Conservation (phyloP, 2,888 invertebrate species). For the Vannuccia rotundouncinata region DNA sequence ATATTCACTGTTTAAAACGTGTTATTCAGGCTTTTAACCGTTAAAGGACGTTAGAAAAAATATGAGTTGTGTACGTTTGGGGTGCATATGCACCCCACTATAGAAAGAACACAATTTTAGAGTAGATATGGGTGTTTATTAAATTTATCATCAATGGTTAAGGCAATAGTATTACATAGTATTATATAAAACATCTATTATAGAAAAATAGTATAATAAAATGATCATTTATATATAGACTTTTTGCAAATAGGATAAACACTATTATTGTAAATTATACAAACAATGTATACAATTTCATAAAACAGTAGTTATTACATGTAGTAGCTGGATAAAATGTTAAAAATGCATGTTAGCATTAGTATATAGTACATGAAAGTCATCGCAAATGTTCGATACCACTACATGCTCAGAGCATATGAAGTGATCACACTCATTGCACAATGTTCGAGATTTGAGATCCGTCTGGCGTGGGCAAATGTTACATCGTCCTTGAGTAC, state of each 20-base stretch:
- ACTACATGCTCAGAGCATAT: not conserved
- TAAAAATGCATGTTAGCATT: slow-evolving; percentile 5
- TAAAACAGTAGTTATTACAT: slow-evolving; percentile 4
- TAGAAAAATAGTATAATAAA: slow-evolving; percentile 22
- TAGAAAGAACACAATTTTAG: slow-evolving; percentile 26
- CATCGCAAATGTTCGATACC: not conserved
- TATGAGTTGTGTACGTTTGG: slow-evolving; percentile 23
- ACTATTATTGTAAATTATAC: slow-evolving; percentile 20
- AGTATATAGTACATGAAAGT: slow-evolving; percentile 13
- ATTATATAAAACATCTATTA: not conserved
- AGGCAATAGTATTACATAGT: slow-evolving; percentile 16
- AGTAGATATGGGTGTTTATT: slow-evolving; percentile 18
- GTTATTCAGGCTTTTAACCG: too few relatives aligned
- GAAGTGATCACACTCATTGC: slow-evolving; percentile 10
- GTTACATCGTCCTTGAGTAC: slow-evolving; percentile 23
- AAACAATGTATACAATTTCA: slow-evolving; percentile 19
- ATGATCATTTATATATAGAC: not conserved
- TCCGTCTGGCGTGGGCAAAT: slow-evolving; percentile 15
- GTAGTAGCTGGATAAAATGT: slow-evolving; percentile 23
- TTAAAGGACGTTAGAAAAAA: slow-evolving; percentile 18
- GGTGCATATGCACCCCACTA: slow-evolving; percentile 19
- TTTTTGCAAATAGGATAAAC: slow-evolving; percentile 15
- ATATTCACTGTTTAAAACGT: too few relatives aligned
- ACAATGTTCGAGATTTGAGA: slow-evolving; percentile 16
- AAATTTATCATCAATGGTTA: slow-evolving; percentile 22